Conservation (phyloP, 2,113 vertebrate species). For the Pygoscelis adeliae region DNA sequence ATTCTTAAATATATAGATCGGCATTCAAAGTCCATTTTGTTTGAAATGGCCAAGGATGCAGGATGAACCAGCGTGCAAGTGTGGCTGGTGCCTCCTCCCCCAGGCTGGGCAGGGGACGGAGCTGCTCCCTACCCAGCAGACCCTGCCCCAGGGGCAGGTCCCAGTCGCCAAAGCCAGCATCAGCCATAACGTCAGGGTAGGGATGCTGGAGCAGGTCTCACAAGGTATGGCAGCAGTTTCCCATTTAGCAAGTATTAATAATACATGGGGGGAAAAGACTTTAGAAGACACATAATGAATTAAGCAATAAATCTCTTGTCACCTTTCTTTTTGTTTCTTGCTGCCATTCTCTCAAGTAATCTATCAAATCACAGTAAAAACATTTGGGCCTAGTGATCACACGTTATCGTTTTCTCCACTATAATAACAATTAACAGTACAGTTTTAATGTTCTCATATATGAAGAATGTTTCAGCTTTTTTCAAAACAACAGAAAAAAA, state of each 20-base stretch:
- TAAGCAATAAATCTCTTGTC: background rate
- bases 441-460: background rate
- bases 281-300: background rate
- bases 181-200: background rate
- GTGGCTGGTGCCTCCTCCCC: background rate
- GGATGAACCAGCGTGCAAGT: rapidly evolving
- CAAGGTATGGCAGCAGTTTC: background rate
- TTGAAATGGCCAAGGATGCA: background rate
- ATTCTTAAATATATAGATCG: background rate
- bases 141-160: background rate
- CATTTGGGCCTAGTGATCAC: background rate
- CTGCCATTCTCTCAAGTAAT: background rate
- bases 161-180: background rate
- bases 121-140: background rate
- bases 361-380: background rate
- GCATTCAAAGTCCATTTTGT: background rate
- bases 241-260: background rate
- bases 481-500: background rate
- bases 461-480: background rate
- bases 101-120: background rate
- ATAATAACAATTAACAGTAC: background rate
- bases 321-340: background rate
- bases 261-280: background rate
- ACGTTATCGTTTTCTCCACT: background rate
- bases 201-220: background rate